Percentiles rank a stretch among this genome's conserved stretches.
phyloP scores from a whole-genome alignment of 2,797 vertebrate genomes.

The Hafferia zeledoni region DNA sequence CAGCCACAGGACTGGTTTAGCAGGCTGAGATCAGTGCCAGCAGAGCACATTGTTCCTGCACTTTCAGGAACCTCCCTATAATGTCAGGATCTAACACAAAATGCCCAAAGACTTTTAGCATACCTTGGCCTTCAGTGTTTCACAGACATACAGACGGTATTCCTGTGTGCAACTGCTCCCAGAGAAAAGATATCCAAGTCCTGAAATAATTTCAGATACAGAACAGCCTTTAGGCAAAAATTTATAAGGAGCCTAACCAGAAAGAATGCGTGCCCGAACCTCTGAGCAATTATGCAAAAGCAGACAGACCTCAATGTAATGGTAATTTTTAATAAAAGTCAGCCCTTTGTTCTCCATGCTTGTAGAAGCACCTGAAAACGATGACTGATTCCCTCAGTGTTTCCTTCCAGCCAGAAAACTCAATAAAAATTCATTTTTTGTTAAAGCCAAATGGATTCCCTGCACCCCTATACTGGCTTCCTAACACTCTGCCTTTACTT shows the following conservation, averaged over 20 bases:
- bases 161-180: not conserved
- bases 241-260: not conserved
- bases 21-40: not conserved
- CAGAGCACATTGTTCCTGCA: rapidly evolving
- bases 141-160: not conserved
- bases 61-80: not conserved
- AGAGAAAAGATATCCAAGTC: not conserved
- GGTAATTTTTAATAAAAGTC: not conserved
- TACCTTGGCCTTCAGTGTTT: not conserved
- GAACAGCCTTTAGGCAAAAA: not conserved
- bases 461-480: rapidly evolving
- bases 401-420: not conserved
- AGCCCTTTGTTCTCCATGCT: not conserved
- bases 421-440: not conserved
- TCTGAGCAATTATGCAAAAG: not conserved
- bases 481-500: not conserved
- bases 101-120: not conserved
- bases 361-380: not conserved
- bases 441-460: not conserved
- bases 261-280: not conserved
- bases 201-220: not conserved
- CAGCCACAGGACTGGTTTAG: not conserved
- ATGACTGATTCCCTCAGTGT: not conserved
- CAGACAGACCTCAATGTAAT: not conserved
- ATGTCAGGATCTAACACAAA: not conserved